Percentiles rank a stretch among this genome's conserved stretches.
phyloP scores from a whole-genome alignment of 2,888 invertebrate genomes.

The Blomia tropicalis region DNA sequence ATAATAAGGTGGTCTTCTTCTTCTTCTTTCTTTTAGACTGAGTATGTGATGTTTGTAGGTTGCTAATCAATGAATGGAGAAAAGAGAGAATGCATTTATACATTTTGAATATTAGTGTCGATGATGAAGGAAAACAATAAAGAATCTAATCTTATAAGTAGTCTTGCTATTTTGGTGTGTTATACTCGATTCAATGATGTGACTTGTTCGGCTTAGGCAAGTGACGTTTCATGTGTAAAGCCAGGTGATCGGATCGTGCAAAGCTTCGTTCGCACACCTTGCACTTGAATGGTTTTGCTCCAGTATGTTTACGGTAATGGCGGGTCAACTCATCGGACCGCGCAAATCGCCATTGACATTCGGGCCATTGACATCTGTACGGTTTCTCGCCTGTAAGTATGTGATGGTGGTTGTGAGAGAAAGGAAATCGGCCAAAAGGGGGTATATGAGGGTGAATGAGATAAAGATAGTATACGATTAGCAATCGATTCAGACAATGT shows the following conservation, averaged over 20 bases:
- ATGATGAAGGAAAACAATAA: too few relatives aligned
- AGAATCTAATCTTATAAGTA: too few relatives aligned
- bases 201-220: conserved; percentile 50
- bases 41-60: too few relatives aligned
- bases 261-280: conserved; percentile 44
- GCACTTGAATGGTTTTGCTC: conserved; percentile 45
- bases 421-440: not conserved
- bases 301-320: conserved; percentile 46
- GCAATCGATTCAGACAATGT: too few relatives aligned
- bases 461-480: not conserved
- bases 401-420: not conserved
- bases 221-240: conserved; percentile 46
- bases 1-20: too few relatives aligned
- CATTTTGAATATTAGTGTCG: too few relatives aligned
- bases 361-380: conserved; percentile 44
- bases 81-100: too few relatives aligned
- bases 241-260: conserved; percentile 45
- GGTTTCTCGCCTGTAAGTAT: conserved; percentile 42
- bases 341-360: conserved; percentile 45
- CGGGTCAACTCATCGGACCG: conserved; percentile 44
- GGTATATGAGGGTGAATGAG: not conserved
- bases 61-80: too few relatives aligned
- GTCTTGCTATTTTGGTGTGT: too few relatives aligned
- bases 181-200: too few relatives aligned
- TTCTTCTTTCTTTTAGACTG: too few relatives aligned